Evolutionary conservation across 2,888 invertebrate genomes (phyloP).

Genomic region (Limnephilus marmoratus): DNA sequence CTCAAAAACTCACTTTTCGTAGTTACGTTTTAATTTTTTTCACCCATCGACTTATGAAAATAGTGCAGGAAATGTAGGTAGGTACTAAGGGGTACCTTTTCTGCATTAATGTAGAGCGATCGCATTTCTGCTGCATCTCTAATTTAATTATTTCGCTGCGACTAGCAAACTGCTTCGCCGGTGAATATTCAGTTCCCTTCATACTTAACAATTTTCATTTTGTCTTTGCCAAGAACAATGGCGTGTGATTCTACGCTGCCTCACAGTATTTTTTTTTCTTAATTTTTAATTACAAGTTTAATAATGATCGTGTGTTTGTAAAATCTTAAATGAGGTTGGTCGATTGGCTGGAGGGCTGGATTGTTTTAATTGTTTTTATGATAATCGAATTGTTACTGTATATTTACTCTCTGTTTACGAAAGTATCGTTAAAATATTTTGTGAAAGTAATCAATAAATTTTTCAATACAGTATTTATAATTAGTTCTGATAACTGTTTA

Average conservation of each 20-base stretch:
- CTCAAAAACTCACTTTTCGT: no score
- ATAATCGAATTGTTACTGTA: no score
- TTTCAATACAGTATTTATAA: no score
- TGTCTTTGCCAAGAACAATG: neutral
- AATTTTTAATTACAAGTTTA: neutral
- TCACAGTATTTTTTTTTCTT: neutral
- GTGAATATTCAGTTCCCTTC: neutral
- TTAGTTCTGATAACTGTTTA: no score
- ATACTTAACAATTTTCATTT: neutral
- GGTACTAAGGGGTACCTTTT: neutral
- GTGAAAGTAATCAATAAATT: no score
- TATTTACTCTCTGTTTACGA: no score
- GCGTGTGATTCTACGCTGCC: neutral
- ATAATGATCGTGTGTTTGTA: neutral
- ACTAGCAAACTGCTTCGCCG: neutral
- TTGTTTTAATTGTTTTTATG: no score
- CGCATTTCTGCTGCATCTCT: neutral
- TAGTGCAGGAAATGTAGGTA: no score
- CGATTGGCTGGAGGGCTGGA: no score
- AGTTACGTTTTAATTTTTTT: no score
- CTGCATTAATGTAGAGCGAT: neutral
- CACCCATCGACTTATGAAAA: no score
- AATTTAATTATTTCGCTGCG: constrained; percentile 7
- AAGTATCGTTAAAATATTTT: no score
- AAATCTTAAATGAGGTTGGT: neutral